A percentile compares a stretch with the other conserved stretches of the same genome.
Evolutionary conservation across 2,888 invertebrate genomes (phyloP).

Genomic region (Aromia moschata): DNA sequence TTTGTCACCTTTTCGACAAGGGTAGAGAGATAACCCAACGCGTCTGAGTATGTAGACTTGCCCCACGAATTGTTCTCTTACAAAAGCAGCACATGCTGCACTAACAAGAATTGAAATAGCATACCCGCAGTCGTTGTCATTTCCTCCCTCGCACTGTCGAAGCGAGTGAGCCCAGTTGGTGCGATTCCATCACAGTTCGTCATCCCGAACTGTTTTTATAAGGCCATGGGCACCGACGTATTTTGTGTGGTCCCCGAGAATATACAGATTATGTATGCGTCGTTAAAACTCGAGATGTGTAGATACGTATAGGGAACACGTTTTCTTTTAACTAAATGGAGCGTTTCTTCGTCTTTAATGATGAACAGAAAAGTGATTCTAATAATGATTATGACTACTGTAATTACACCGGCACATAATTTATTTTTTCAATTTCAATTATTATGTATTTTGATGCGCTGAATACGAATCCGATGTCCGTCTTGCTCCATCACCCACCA

Average conservation of each 20-base stretch:
- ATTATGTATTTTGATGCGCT: no score
- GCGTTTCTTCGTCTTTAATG: no score
- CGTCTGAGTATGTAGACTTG: no score
- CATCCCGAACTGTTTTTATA: slow-evolving; percentile 1
- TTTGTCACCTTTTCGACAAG: no score
- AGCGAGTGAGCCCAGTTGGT: slow-evolving; percentile 7
- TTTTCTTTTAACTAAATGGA: background rate
- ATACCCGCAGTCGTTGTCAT: background rate
- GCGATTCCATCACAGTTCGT: slow-evolving; percentile 5
- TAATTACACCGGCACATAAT: no score
- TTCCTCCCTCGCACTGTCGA: slow-evolving; percentile 4
- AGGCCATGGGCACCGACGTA: slow-evolving; percentile 10
- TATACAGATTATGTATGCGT: slow-evolving; percentile 5
- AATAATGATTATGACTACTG: no score
- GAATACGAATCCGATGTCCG: no score
- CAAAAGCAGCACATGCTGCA: background rate
- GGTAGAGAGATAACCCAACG: no score
- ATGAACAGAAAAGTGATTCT: no score
- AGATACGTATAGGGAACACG: slow-evolving; percentile 2
- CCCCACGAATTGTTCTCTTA: no score
- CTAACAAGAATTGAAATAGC: background rate
- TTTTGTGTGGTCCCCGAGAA: slow-evolving; percentile 10
- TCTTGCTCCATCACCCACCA: no score
- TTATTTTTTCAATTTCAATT: no score
- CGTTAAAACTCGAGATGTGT: background rate